phyloP scores from a whole-genome alignment of 1,140 invertebrate species.

The Drosophila lowei region DNA sequence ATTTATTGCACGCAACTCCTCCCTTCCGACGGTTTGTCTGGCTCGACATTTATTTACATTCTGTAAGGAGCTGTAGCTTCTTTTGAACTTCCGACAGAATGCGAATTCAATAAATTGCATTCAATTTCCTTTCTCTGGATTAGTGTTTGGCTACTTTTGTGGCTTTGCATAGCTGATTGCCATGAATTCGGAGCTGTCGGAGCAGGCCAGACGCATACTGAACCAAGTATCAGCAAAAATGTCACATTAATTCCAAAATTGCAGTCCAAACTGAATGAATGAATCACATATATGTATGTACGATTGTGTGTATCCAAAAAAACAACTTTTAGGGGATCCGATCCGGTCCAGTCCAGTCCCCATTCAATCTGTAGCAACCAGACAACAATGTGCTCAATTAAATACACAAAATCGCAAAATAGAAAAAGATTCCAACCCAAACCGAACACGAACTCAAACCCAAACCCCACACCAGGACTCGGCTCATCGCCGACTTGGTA shows the following conservation, averaged over 20 bases:
- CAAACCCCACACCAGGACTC: no score
- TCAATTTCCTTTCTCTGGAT: conserved; percentile 30
- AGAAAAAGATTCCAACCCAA: conserved; percentile 24
- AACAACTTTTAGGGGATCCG: conserved; percentile 1
- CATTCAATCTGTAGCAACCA: conserved; percentile 10
- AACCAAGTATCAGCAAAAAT: conserved; percentile 46
- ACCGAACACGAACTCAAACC: no score
- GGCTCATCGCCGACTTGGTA: conserved; percentile 29
- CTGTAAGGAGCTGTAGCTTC: conserved; percentile 5
- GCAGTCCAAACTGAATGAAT: conserved; percentile 15
- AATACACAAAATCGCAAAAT: conserved; percentile 16
- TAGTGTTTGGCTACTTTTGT: conserved; percentile 22
- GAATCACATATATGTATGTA: conserved; percentile 15
- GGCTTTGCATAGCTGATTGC: conserved; percentile 47
- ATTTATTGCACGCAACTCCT: conserved; percentile 42
- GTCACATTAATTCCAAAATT: conserved; percentile 47
- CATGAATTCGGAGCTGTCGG: conserved; percentile 45
- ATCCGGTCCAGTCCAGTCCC: not conserved
- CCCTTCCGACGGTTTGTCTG: not conserved
- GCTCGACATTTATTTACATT: conserved; percentile 39
- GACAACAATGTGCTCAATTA: conserved; percentile 49
- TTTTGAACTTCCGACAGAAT: conserved; percentile 17
- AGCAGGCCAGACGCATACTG: conserved; percentile 25
- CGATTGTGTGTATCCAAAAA: conserved; percentile 8
- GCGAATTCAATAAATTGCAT: conserved; percentile 48